Base-by-base conservation (phyloP, 2,888 invertebrate genomes). In the Drosophila siamana region DNA sequence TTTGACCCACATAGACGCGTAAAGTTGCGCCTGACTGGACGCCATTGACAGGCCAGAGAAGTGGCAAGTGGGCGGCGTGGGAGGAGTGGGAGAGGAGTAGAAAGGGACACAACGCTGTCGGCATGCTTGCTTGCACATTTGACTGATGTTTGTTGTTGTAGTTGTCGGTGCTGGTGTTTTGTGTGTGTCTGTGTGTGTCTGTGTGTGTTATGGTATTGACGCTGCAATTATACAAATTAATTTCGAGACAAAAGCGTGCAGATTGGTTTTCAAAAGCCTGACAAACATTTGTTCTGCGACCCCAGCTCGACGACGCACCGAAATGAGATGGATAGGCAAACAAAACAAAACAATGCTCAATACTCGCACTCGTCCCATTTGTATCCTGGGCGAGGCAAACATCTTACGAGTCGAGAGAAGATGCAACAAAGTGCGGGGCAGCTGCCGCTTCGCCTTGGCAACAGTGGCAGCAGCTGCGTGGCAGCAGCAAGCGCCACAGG, bases 221-320 rank as follows among this genome's bases (percentile, higher is more conserved):
- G 56, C 50, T 77, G 83, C 86, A 84, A 88, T 84, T 88, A 88
- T 86, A 74, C 80, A 86, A 88, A 84, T 88, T 83, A 78, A 86
- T 77, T 69, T 71, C 52, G 16, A 73, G 61, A 77, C 71, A 76
- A 72, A 70, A 66, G 74, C 64, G 54, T 61, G 48, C 67, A 74
- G 79, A 87, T 85, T 85, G 73, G 30, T 68, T 67, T 51, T 36
- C 48, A 43, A 50, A 44, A 36, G 38, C 8, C 30, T 7, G 56
- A 15, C 30, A 64, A 60, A 38, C 44, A 16, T 54, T 55, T 52
- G 26, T 56, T 24, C 48, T 30, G 22, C 38, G n/a, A n/a, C n/a
- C n/a, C n/a, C n/a, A n/a, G n/a, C n/a, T n/a, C n/a, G n/a, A n/a
- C n/a, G n/a, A n/a, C n/a, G n/a, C n/a, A n/a, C 5, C 33, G 4